These are phyloP conservation scores for Mallotus villosus DNA, from an alignment of 2,797 vertebrate species.

Conservation along the genomic window DNA sequence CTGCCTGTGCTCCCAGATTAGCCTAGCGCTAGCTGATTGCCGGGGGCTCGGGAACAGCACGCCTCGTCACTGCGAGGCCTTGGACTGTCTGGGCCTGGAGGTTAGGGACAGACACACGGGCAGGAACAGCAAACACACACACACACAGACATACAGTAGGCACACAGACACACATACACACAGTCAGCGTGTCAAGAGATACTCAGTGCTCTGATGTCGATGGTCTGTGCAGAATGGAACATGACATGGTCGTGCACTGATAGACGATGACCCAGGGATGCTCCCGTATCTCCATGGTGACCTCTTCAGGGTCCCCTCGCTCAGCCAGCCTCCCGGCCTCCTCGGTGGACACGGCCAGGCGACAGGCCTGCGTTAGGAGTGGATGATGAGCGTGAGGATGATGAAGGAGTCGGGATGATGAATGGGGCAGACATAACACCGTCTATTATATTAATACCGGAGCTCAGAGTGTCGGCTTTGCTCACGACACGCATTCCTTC, in stretches of 20 bases:
- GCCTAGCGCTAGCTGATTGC: slow-evolving; percentile 60
- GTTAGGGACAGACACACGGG: neutral
- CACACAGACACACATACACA: slow-evolving; percentile 9
- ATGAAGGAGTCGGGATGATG: slow-evolving; percentile 18
- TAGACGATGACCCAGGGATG: slow-evolving; percentile 41
- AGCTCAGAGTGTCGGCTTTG: slow-evolving; percentile 36
- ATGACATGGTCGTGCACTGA: slow-evolving; percentile 55
- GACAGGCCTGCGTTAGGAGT: neutral
- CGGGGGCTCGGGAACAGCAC: slow-evolving; percentile 71
- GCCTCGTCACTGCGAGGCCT: slow-evolving; percentile 66
- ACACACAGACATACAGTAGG: slow-evolving; percentile 6
- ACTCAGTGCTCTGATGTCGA: neutral
- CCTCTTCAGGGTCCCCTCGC: neutral
- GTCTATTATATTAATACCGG: slow-evolving; percentile 40
- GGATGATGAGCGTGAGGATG: neutral
- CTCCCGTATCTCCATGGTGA: slow-evolving; percentile 10
- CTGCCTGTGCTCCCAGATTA: slow-evolving; percentile 68
- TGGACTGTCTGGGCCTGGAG: slow-evolving; percentile 65
- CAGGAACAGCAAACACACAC: slow-evolving; percentile 2
- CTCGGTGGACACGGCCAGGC: neutral
- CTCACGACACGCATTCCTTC: slow-evolving; percentile 55
- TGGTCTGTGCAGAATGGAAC: slow-evolving; percentile 53
- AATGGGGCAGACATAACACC: slow-evolving; percentile 4
- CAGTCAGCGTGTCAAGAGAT: neutral
- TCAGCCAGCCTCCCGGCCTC: slow-evolving; percentile 19